Evolutionary conservation across 2,113 vertebrate species (phyloP), one percentile per base, ranked within the genome.

Genomic region (Apus apus): DNA sequence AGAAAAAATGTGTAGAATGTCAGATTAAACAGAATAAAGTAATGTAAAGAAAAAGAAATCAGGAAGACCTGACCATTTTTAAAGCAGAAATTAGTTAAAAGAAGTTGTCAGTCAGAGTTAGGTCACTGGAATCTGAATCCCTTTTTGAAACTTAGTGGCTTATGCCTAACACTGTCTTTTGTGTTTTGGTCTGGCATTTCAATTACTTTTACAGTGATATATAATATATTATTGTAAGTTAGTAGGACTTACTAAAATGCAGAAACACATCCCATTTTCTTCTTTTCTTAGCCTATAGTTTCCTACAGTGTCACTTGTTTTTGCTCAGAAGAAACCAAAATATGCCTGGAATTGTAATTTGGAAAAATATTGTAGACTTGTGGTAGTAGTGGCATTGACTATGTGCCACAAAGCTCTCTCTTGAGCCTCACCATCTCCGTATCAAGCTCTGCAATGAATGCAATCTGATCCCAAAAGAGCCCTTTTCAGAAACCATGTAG

Each of bases 311-410:
- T 36, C 72, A n/a, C 58, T 95, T 95, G 64, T 2, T 95, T 91
- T 94, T 86, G 26, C 87, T 91, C 26, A 80, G 56, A 74, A 88
- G 67, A 95, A 96, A 90, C 71, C 64, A 96, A 94, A 96, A 68
- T 84, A 94, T 64, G 67, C 34, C 86, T 87, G 90, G 68, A 97
- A 94, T 78, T 18, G 5, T 77, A 90, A 91, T 93, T 70, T 60
- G 75, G 94, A 96, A 96, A 96, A 95, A 84, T 9, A 1, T 3
- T 80, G 75, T 74, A 85, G 85, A 83, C 67, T 83, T 94, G 78
- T 90, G 87, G 94, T 90, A 83, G 82, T 23, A 80, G 75, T 70
- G 87, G 75, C 90, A 93, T 74, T 94, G 87, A 95, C 78, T 93
- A 79, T 29, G 26, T 60, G 75, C 90, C 90, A 94, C 88, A 85